Evolutionary conservation across 2,113 vertebrate genomes (phyloP).

Genomic region (Ploceus nigricollis): DNA sequence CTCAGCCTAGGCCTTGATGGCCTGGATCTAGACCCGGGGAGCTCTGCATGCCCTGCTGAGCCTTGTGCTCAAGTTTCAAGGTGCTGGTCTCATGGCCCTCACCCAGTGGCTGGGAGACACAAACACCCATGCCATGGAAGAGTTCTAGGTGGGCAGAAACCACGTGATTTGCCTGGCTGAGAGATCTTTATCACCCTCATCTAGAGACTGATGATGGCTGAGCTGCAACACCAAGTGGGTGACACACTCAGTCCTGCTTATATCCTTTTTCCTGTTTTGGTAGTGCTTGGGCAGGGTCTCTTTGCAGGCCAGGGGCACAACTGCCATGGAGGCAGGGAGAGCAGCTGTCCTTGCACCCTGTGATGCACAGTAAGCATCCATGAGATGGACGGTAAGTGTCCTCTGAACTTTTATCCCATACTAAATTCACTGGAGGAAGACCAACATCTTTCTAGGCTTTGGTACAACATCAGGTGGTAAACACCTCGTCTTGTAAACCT

Average conservation of each 20-base stretch:
- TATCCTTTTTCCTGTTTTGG: background rate
- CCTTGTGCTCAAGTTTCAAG: background rate
- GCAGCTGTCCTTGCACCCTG: background rate
- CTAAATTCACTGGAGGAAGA: background rate
- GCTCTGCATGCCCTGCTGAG: background rate
- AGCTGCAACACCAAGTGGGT: background rate
- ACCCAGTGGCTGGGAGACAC: background rate
- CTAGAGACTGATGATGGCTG: background rate
- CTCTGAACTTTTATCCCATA: background rate
- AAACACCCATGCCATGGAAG: rapidly evolving
- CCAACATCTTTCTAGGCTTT: background rate
- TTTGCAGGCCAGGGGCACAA: background rate
- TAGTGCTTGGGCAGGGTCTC: background rate
- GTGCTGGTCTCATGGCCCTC: background rate
- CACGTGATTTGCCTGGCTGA: background rate
- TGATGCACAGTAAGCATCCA: background rate
- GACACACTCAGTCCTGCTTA: background rate
- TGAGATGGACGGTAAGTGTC: background rate
- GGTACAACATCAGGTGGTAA: background rate
- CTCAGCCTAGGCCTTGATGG: background rate
- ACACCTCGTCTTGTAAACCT: background rate
- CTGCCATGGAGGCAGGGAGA: background rate
- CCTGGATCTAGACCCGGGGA: background rate
- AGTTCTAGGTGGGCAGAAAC: background rate
- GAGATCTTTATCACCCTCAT: background rate